These are phyloP conservation scores for Rallus limicola DNA, from an alignment of 2,113 vertebrate genomes.

Conservation along the genomic window DNA sequence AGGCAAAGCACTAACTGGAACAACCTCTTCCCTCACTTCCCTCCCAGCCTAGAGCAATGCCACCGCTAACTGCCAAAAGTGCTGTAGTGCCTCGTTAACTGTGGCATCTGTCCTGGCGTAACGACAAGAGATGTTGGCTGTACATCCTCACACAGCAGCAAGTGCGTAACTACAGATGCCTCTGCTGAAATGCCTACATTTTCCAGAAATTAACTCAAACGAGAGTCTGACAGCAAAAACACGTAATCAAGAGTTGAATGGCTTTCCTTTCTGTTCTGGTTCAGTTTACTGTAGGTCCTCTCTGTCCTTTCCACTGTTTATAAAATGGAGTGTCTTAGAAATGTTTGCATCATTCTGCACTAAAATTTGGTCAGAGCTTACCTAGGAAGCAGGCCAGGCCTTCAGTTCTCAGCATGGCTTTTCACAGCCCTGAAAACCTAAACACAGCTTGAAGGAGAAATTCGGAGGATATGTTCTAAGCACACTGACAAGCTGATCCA, in stretches of 20 bases:
- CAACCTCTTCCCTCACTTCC: neutral
- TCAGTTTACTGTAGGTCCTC: neutral
- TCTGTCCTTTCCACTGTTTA: neutral
- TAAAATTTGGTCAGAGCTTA: neutral
- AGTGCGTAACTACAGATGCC: neutral
- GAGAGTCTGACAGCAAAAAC: neutral
- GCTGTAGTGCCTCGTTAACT: neutral
- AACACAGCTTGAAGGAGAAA: neutral
- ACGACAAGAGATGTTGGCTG: accelerated
- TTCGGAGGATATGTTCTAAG: neutral
- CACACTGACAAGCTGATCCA: neutral
- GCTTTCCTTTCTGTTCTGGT: neutral
- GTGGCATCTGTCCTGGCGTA: neutral
- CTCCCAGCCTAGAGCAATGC: neutral
- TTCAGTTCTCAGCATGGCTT: neutral
- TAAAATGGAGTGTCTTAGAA: neutral
- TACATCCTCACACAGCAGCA: neutral
- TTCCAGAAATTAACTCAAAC: neutral
- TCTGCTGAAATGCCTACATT: neutral
- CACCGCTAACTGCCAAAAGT: neutral
- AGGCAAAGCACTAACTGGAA: neutral
- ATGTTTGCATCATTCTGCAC: neutral
- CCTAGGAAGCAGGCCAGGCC: neutral
- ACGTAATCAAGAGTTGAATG: accelerated
- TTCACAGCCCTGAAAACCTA: neutral